These are phyloP conservation scores for Pagrus major DNA, from an alignment of 2,113 vertebrate genomes.

Conservation along the genomic window DNA sequence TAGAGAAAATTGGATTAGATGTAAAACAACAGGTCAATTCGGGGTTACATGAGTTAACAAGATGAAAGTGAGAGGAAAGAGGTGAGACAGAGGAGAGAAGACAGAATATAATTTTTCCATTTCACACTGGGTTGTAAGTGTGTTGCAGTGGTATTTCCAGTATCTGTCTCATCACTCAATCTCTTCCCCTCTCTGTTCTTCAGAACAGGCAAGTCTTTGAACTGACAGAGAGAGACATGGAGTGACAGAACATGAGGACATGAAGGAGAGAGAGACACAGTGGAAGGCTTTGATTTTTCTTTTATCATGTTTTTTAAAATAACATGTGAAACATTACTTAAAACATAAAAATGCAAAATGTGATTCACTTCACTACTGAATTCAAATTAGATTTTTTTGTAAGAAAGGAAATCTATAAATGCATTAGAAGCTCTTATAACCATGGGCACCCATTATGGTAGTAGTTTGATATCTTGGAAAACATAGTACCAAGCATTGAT, in stretches of 20 bases:
- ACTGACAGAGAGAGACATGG: not conserved
- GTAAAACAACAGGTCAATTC: too few relatives aligned
- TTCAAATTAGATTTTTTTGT: too few relatives aligned
- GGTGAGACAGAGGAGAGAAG: not conserved
- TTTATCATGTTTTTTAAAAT: too few relatives aligned
- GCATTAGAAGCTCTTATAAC: not conserved
- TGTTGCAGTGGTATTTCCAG: not conserved
- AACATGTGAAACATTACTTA: too few relatives aligned
- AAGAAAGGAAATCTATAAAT: not conserved
- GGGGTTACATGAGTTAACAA: too few relatives aligned
- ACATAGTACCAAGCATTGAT: too few relatives aligned
- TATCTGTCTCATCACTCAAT: slow-evolving; percentile 8
- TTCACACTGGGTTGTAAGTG: not conserved
- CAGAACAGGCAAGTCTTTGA: slow-evolving; percentile 7
- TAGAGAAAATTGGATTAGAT: slow-evolving; percentile 4
- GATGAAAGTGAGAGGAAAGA: too few relatives aligned
- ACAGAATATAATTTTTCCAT: slow-evolving; percentile 8
- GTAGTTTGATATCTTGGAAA: not conserved
- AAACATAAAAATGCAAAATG: too few relatives aligned
- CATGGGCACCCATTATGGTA: not conserved
- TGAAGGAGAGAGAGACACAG: not conserved
- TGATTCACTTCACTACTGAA: too few relatives aligned
- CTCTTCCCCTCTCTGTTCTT: not conserved
- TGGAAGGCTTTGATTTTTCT: not conserved
- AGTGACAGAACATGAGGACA: not conserved